A percentile compares a stretch with the other conserved stretches of the same genome.
These are phyloP conservation scores for Barypeithes pellucidus DNA, from an alignment of 2,888 invertebrate species.

Conservation along the genomic window DNA sequence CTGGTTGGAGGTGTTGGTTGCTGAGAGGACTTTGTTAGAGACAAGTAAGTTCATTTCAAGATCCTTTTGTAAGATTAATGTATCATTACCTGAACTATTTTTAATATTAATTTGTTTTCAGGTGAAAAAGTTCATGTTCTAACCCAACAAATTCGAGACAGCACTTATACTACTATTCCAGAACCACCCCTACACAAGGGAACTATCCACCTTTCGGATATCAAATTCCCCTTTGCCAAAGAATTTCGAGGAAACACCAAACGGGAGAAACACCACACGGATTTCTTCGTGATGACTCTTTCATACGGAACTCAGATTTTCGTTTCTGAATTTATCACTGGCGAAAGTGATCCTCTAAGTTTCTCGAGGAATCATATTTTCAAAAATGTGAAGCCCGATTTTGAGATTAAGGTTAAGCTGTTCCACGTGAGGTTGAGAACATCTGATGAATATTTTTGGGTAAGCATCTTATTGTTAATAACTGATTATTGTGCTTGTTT, in stretches of 20 bases:
- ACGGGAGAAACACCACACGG: slow-evolving; percentile 56
- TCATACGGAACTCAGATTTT: slow-evolving; percentile 61
- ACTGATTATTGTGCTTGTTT: too few relatives aligned
- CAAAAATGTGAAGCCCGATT: slow-evolving; percentile 64
- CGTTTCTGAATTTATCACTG: slow-evolving; percentile 61
- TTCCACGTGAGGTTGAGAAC: slow-evolving; percentile 66
- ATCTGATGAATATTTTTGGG: slow-evolving; percentile 39
- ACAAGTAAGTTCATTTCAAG: slow-evolving; percentile 59
- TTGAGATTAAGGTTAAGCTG: slow-evolving; percentile 70
- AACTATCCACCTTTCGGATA: slow-evolving; percentile 57
- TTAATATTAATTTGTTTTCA: slow-evolving; percentile 35
- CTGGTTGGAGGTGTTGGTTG: slow-evolving; percentile 60
- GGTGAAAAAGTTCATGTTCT: slow-evolving; percentile 55
- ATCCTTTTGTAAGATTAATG: too few relatives aligned
- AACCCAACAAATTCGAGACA: slow-evolving; percentile 55
- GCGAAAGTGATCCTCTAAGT: slow-evolving; percentile 49
- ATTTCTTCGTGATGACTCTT: slow-evolving; percentile 67
- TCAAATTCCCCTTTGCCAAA: slow-evolving; percentile 57
- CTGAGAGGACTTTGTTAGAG: slow-evolving; percentile 63
- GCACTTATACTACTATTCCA: slow-evolving; percentile 42
- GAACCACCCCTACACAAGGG: slow-evolving; percentile 48
- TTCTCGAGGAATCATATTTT: slow-evolving; percentile 65
- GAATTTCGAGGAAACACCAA: slow-evolving; percentile 5
- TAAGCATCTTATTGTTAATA: too few relatives aligned
- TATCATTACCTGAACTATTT: too few relatives aligned